A percentile compares a stretch with the other conserved stretches of the same genome.
Evolutionary conservation across 2,797 vertebrate genomes (phyloP).

Genomic region (Hyperoplus immaculatus): DNA sequence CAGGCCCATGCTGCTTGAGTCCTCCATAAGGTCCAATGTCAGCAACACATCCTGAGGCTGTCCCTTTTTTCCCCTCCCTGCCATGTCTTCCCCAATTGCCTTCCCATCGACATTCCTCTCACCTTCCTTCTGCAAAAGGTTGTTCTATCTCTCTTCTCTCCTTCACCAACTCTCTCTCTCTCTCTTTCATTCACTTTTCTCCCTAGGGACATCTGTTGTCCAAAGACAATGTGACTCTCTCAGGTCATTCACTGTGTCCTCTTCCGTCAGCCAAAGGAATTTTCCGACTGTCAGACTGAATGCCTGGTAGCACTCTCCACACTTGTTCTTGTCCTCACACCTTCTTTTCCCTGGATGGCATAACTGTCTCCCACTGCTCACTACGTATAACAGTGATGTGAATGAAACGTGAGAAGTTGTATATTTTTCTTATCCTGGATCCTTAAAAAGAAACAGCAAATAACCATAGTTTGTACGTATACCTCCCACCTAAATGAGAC

Average conservation of each 20-base stretch:
- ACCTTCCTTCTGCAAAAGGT: conserved; percentile 42
- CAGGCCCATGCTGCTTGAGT: conserved; percentile 43
- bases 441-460: not conserved
- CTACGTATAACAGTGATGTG: conserved; percentile 20
- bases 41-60: conserved; percentile 56
- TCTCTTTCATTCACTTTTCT: conserved; percentile 48
- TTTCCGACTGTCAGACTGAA: conserved; percentile 44
- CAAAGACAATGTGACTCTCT: conserved; percentile 61
- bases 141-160: conserved; percentile 43
- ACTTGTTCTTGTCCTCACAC: conserved; percentile 39
- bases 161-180: conserved; percentile 21
- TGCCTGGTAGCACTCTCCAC: conserved; percentile 23
- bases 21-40: conserved; percentile 67
- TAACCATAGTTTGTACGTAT: not conserved
- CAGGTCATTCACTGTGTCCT: conserved; percentile 67
- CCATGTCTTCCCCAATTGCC: conserved; percentile 33
- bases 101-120: conserved; percentile 37
- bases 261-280: conserved; percentile 60
- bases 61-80: conserved; percentile 39
- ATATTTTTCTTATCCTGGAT: not conserved
- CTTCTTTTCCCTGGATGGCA: conserved; percentile 10
- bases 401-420: conserved; percentile 30
- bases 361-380: not conserved
- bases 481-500: not conserved
- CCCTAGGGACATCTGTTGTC: conserved; percentile 70